A percentile compares a stretch with the other conserved stretches of the same genome.
phyloP scores from a whole-genome alignment of 2,797 vertebrate genomes.

The Cetoscarus ocellatus region DNA sequence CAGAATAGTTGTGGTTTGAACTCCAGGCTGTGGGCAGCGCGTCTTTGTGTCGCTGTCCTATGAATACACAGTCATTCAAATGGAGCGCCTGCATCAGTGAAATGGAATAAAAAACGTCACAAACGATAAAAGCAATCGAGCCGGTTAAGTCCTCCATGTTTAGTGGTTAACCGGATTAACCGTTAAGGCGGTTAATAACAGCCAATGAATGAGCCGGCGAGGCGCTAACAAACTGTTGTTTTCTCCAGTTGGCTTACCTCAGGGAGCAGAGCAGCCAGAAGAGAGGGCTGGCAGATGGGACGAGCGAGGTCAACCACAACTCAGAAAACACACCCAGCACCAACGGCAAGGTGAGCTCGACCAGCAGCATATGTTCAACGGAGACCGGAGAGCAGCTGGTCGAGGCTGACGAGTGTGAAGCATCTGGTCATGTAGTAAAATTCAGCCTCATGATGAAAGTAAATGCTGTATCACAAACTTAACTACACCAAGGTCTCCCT shows the following conservation, averaged over 20 bases:
- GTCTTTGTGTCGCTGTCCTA: background rate
- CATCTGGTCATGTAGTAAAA: slow-evolving; percentile 1
- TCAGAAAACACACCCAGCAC: slow-evolving; percentile 88
- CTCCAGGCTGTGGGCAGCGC: background rate
- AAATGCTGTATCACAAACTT: too few relatives aligned
- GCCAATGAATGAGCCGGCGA: slow-evolving; percentile 14
- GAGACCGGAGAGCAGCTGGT: background rate
- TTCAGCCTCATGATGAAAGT: background rate
- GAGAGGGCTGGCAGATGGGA: slow-evolving; percentile 88
- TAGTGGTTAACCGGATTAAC: slow-evolving; percentile 13
- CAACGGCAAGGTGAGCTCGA: slow-evolving; percentile 91
- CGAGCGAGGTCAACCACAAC: slow-evolving; percentile 88
- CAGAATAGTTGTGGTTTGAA: slow-evolving; percentile 39
- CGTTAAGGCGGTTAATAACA: background rate
- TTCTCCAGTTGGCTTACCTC: slow-evolving; percentile 88
- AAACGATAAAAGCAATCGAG: background rate
- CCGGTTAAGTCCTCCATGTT: background rate
- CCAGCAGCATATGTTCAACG: background rate
- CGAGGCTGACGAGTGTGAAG: slow-evolving; percentile 15
- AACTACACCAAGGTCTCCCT: too few relatives aligned
- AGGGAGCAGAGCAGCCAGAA: slow-evolving; percentile 95
- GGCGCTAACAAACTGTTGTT: slow-evolving; percentile 18
- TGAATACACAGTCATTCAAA: background rate
- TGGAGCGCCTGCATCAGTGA: background rate
- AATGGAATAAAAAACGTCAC: background rate